Evolutionary conservation across 2,888 invertebrate species (phyloP), one percentile per base, ranked within the genome.

Genomic region (Diaprepes abbreviatus): DNA sequence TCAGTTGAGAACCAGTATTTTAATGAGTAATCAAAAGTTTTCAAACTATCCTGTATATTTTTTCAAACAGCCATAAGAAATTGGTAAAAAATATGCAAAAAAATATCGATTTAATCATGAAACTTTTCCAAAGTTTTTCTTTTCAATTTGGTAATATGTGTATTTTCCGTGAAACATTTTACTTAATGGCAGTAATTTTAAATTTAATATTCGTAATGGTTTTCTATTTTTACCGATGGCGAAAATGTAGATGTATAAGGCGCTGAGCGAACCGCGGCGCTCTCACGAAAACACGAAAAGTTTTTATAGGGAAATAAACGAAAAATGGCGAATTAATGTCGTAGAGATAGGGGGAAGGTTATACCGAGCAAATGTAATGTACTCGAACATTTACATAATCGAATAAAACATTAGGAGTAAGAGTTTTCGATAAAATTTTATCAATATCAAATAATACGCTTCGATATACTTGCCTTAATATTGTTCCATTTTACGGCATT

Each of bases 151-250:
- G 55, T 17, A 59, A 66, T 59, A 66, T 59, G 50, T 58, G 24
- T 66, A 66, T 48, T 14, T 59, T 45, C 55, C 59, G 45, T 36
- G 65, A 58, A 64, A 59, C 68, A 63, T 69, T 64, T 57, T 35
- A 28, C 58, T 64, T 69, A 69, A 69, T 69, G 68, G 63, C 52
- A 40, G 60, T 57, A 70, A 70, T 66, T 65, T 70, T 62, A 63
- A 71, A 66, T 71, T 71, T 71, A 71, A 71, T 71, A 71, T 63
- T 66, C 66, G 48, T 66, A 62, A 70, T 70, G 65, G 65, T 59
- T 52, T 64, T 59, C 64, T 66, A 70, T 70, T 66, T 66, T 70
- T 68, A 54, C 54, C 52, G 28, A 64, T 45, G 38, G 40, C 63
- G 38, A 48, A 45, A 59, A 50, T 19, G 59, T 55, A 52, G 38